phyloP scores from a whole-genome alignment of 2,888 invertebrate genomes.

The Platypus cylindrus region DNA sequence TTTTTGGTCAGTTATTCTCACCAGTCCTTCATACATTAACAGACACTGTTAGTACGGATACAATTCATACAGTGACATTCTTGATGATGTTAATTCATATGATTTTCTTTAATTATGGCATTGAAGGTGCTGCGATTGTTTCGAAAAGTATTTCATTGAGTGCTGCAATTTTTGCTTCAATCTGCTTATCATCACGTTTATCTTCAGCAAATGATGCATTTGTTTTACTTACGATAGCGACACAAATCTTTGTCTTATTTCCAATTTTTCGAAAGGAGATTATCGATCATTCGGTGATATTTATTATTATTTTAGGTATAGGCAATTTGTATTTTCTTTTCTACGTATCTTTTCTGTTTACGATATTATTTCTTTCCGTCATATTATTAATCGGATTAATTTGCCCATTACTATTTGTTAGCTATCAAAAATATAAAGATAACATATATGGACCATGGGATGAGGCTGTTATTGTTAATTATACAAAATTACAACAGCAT shows the following conservation, averaged over 20 bases:
- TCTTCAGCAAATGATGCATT: constrained; percentile 79
- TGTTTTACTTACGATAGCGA: constrained; percentile 76
- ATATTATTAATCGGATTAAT: constrained; percentile 54
- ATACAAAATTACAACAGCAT: too few relatives aligned
- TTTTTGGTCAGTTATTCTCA: constrained; percentile 79
- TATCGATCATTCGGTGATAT: constrained; percentile 39
- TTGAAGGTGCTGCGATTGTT: constrained; percentile 74
- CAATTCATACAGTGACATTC: constrained; percentile 87
- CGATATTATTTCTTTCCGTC: constrained; percentile 47
- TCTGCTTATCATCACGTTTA: constrained; percentile 87
- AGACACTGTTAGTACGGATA: constrained; percentile 93
- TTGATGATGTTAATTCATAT: constrained; percentile 80
- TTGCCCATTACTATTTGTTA: constrained; percentile 64
- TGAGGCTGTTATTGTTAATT: constrained; percentile 70
- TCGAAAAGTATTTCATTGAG: constrained; percentile 87
- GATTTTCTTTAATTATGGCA: constrained; percentile 85
- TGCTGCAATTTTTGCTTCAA: constrained; percentile 87
- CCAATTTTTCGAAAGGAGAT: constrained; percentile 62
- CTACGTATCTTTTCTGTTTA: constrained; percentile 43
- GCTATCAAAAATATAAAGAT: constrained; percentile 67
- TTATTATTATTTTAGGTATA: constrained; percentile 40
- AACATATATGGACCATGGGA: constrained; percentile 98
- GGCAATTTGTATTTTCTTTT: constrained; percentile 42
- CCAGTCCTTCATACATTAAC: constrained; percentile 90
- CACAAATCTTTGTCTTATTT: constrained; percentile 78